Evolutionary conservation across 2,113 vertebrate genomes (phyloP).

Genomic region (Clarias gariepinus): DNA sequence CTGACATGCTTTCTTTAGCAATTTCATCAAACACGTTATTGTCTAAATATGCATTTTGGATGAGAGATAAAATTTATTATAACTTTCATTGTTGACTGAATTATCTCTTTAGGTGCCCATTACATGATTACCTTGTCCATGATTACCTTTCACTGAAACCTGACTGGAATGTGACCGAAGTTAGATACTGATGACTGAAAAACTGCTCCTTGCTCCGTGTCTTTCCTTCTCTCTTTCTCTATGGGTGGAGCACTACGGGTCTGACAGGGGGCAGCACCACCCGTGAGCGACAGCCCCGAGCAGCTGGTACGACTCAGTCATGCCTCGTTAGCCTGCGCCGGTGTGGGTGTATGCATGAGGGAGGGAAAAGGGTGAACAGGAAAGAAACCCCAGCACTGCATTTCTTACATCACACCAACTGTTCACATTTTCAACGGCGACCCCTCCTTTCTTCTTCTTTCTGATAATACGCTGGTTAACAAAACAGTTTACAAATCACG

Average conservation of each 20-base stretch:
- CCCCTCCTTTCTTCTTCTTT: constrained; percentile 57
- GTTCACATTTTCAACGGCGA: constrained; percentile 79
- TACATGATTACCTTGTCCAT: neutral
- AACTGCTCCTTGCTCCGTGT: neutral
- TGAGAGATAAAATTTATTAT: neutral
- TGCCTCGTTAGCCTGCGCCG: constrained; percentile 78
- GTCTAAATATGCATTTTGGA: neutral
- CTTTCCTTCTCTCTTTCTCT: constrained; percentile 18
- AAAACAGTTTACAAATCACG: constrained; percentile 86
- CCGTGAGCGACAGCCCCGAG: constrained; percentile 82
- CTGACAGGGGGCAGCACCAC: constrained; percentile 51
- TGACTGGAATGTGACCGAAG: neutral
- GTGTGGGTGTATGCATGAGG: constrained; percentile 39
- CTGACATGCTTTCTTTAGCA: neutral
- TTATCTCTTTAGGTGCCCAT: neutral
- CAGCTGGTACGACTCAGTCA: constrained; percentile 93
- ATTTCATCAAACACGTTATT: neutral
- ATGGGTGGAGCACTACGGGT: constrained; percentile 59
- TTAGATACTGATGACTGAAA: neutral
- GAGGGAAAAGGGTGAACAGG: constrained; percentile 60
- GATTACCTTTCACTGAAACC: neutral
- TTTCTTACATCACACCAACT: constrained; percentile 84
- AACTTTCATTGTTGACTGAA: neutral
- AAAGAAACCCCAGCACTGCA: constrained; percentile 68
- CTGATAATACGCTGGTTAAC: constrained; percentile 83